phyloP scores from a whole-genome alignment of 2,888 invertebrate species.

The Torymus aiolomorphi region DNA sequence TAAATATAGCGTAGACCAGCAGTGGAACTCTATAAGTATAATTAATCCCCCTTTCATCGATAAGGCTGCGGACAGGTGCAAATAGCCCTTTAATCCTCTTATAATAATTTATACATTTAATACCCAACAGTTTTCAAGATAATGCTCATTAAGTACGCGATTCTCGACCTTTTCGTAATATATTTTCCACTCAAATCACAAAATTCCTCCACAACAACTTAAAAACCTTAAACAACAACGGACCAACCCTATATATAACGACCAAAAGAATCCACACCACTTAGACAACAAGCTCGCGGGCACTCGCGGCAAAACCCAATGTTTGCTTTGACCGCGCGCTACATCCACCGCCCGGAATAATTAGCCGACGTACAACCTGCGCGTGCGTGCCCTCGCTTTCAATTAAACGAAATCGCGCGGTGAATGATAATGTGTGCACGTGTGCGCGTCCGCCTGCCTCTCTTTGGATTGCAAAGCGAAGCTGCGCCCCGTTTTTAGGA shows the following conservation, averaged over 20 bases:
- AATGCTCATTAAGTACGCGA: neutral
- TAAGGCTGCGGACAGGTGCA: too few relatives aligned
- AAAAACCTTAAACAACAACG: too few relatives aligned
- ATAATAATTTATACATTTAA: conserved; percentile 37
- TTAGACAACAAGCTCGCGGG: too few relatives aligned
- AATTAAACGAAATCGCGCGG: conserved; percentile 42
- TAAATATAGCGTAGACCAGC: too few relatives aligned
- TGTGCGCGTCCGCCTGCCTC: neutral
- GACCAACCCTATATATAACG: too few relatives aligned
- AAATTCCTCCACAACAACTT: neutral
- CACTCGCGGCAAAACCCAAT: conserved; percentile 26
- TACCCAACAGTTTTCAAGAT: conserved; percentile 34
- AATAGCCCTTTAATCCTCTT: too few relatives aligned
- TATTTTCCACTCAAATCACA: conserved; percentile 33
- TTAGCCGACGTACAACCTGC: conserved; percentile 22
- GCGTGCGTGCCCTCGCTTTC: conserved; percentile 26
- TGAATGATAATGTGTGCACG: conserved; percentile 25
- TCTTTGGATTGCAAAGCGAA: conserved; percentile 12
- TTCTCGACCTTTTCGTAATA: neutral
- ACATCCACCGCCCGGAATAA: conserved; percentile 38
- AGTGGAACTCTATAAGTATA: too few relatives aligned
- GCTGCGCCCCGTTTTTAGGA: neutral
- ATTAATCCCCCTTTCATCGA: too few relatives aligned
- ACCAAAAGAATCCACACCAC: too few relatives aligned
- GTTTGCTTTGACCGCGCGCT: conserved; percentile 10